Percentiles rank a stretch among this genome's conserved stretches.
Evolutionary conservation across 2,113 vertebrate species (phyloP).

Genomic region (Chamaetylas fuelleborni): DNA sequence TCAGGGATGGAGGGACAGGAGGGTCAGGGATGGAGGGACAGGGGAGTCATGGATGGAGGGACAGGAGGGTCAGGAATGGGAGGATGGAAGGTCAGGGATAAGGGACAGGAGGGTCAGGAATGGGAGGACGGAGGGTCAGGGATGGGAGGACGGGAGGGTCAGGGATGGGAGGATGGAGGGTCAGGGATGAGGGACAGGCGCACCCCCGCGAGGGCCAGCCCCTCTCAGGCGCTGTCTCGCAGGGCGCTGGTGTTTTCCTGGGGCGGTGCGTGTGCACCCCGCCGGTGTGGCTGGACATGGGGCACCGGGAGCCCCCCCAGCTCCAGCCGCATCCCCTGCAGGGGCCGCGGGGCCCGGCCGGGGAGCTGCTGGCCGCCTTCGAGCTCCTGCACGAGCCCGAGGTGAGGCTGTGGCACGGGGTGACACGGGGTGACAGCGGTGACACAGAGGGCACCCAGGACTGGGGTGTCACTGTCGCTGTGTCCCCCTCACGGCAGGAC

Average conservation of each 20-base stretch:
- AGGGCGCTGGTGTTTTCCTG: slow-evolving; percentile 62
- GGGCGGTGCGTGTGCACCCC: slow-evolving; percentile 65
- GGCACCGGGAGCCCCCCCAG: not conserved
- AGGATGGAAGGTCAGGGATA: too few relatives aligned
- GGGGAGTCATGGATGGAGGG: too few relatives aligned
- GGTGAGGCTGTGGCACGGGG: slow-evolving; percentile 28
- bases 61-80: too few relatives aligned
- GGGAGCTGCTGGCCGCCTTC: slow-evolving; percentile 68
- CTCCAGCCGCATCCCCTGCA: slow-evolving; percentile 34
- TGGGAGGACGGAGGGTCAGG: not conserved
- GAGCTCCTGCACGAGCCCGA: slow-evolving; percentile 68
- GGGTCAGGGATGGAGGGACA: too few relatives aligned
- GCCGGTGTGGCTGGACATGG: slow-evolving; percentile 44
- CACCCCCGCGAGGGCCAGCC: not conserved
- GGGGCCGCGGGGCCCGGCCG: not conserved
- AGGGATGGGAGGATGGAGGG: not conserved
- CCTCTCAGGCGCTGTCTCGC: not conserved
- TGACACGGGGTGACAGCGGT: too few relatives aligned
- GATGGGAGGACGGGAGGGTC: not conserved
- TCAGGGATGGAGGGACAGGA: too few relatives aligned
- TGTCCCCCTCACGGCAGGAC: not conserved
- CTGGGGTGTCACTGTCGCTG: fast-evolving
- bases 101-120: not conserved
- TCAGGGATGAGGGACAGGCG: not conserved
- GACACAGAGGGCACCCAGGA: fast-evolving